Evolutionary conservation across 2,888 invertebrate species (phyloP).

Genomic region (Apamea crenata): DNA sequence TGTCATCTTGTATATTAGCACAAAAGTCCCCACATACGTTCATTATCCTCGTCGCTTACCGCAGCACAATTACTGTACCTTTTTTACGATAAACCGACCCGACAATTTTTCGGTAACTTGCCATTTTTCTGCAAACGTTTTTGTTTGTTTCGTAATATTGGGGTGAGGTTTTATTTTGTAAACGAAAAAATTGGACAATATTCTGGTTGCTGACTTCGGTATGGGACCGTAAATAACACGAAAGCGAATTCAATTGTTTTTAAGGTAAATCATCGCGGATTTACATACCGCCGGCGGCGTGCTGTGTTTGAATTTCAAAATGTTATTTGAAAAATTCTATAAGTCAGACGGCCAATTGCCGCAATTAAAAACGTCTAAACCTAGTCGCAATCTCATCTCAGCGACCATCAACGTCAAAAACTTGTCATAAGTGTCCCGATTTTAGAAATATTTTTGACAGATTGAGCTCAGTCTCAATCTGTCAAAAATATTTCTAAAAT

Average conservation of each 20-base stretch:
- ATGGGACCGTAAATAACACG: neutral
- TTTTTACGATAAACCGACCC: constrained; percentile 45
- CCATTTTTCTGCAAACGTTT: constrained; percentile 45
- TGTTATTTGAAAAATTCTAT: neutral
- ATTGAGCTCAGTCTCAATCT: too few relatives aligned
- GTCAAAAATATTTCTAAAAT: too few relatives aligned
- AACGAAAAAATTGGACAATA: constrained; percentile 31
- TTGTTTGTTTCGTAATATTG: constrained; percentile 42
- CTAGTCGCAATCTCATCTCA: too few relatives aligned
- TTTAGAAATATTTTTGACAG: too few relatives aligned
- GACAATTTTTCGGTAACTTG: constrained; percentile 40
- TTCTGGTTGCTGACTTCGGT: constrained; percentile 3
- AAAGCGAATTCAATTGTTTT: constrained; percentile 18
- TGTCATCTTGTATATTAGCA: constrained; percentile 1
- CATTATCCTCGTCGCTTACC: constrained; percentile 7
- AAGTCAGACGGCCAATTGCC: neutral
- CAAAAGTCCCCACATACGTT: constrained; percentile 12
- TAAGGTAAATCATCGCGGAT: neutral
- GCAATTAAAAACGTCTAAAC: too few relatives aligned
- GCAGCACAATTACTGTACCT: constrained; percentile 47
- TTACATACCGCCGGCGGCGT: too few relatives aligned
- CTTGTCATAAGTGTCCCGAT: too few relatives aligned
- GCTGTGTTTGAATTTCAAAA: neutral
- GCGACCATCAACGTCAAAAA: too few relatives aligned
- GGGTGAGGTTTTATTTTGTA: constrained; percentile 30